Evolutionary conservation across 2,113 vertebrate species (phyloP), one percentile per base, ranked within the genome.

Genomic region (Cinclus mexicanus): DNA sequence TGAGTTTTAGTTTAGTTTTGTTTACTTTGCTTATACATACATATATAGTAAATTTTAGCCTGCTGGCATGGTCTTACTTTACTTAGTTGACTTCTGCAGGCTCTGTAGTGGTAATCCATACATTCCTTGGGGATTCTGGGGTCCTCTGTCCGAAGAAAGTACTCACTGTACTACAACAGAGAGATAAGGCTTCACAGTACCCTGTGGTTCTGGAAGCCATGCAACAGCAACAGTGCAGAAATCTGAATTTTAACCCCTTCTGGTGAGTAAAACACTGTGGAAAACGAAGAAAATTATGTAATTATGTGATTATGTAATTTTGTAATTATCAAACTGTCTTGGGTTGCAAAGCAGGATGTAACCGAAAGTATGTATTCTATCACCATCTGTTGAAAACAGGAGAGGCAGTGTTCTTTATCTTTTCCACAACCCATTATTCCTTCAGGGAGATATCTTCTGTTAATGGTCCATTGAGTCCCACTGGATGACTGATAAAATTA

Each of bases 111-210:
- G 11, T 21, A 90, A 26, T 12, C 8, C 23, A 46, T 16, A 33
- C 11, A 24, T 71, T 55, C 6, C 10, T 10, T 87, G 14, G 14
- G 4, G 8, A 55, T 81, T 93, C 35, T 82, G 61, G 22, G 10
- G 10, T 82, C 9, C 11, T 35, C 26, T 47, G 18, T 41, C 11
- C 53, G 47, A 90, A 64, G 26, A 60, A 65, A 37, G 7, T 7
- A 39, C 7, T 14, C 28, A 21, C 29, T 63, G 14, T 29, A 46
- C 7, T 44, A 11, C 15, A 75, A 8, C 18, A 53, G 6, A 74
- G 23, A 71, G 7, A 9, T 25, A 17, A 78, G 24, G 14, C 4
- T 83, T 25, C 0, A 49, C 47, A 0, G 17, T 35, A 33, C 16
- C 16, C 8, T 56, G 29, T 50, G 5, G 17, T 37, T 77, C 72